Base-by-base conservation (phyloP, 2,113 vertebrate species). In the Stictonetta naevosa region DNA sequence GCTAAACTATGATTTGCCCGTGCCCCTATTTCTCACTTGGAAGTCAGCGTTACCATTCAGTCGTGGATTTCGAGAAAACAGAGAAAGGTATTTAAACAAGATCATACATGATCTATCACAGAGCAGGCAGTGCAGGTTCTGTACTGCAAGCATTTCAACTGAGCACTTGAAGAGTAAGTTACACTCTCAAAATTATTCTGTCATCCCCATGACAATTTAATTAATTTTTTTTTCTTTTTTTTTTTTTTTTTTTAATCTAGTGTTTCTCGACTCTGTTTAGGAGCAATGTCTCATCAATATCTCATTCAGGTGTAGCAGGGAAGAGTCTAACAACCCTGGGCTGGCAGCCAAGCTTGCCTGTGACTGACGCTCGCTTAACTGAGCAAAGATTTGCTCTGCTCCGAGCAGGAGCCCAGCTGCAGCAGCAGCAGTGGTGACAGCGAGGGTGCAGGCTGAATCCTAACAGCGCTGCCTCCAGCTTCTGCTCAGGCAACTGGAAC, bases 301-400 rank as follows among this genome's bases (percentile, higher is more conserved):
- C 97, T 98, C 96, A 96, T 96, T 98, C 97, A 97, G 97, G 97
- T 97, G 96, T 94, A 92, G 96, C 96, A 91, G 4, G 22, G 94
- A 96, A 90, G 96, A 96, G 91, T 88, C 97, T 95, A 97, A 97
- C 94, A 96, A 91, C 92, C 88, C 88, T 72, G 92, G 98, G 97
- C 97, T 88, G 28, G 86, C 92, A 97, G 98, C 97, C 97, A 98
- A 97, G 95, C 96, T 93, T 38, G 88, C 93, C 74, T 42, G 94
- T 97, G 97, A 98, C 97, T 97, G 98, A 97, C 84, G 81, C 97
- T 97, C 80, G 56, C 97, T 98, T 98, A 98, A 97, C 95, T 97
- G 96, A 97, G 98, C 98, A 96, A 97, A 98, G 97, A 97, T 97
- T 97, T 97, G 97, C 98, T 97, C 95, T 96, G 96, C 96, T 96